Evolutionary conservation across 2,888 invertebrate genomes (phyloP).

Genomic region (Ceramica pisi): DNA sequence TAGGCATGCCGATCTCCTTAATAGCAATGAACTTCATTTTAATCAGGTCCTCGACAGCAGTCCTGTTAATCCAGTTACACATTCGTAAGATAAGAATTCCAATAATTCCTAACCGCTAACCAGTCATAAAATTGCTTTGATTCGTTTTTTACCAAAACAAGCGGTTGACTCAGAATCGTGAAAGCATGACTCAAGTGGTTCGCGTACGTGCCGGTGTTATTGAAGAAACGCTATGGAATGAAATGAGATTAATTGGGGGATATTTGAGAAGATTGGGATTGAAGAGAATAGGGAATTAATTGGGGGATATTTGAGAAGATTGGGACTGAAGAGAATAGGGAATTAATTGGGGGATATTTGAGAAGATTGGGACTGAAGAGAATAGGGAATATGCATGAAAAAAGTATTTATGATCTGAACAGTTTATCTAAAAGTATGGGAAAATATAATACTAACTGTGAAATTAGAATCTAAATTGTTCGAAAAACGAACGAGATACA

Average conservation of each 20-base stretch:
- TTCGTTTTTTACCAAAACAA: slow-evolving; percentile 69
- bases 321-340: background rate
- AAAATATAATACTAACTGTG: too few relatives aligned
- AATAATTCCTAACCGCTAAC: slow-evolving; percentile 66
- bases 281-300: slow-evolving; percentile 8
- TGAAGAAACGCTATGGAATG: slow-evolving; percentile 45
- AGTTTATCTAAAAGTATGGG: too few relatives aligned
- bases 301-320: slow-evolving; percentile 21
- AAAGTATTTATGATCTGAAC: too few relatives aligned
- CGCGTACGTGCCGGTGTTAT: slow-evolving; percentile 37
- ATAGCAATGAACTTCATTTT: background rate
- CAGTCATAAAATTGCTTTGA: slow-evolving; percentile 60
- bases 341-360: slow-evolving; percentile 25
- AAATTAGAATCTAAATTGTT: too few relatives aligned
- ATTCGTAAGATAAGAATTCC: slow-evolving; percentile 59
- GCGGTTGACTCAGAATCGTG: slow-evolving; percentile 70
- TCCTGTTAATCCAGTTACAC: slow-evolving; percentile 19
- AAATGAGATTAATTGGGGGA: slow-evolving; percentile 25
- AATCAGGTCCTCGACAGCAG: background rate
- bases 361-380: background rate
- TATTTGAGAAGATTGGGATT: slow-evolving; percentile 8
- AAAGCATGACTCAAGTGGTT: slow-evolving; percentile 72
- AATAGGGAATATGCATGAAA: too few relatives aligned
- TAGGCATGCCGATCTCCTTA: background rate
- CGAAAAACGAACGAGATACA: too few relatives aligned